Conservation (phyloP, 2,888 invertebrate genomes). For the Polyploca ridens region DNA sequence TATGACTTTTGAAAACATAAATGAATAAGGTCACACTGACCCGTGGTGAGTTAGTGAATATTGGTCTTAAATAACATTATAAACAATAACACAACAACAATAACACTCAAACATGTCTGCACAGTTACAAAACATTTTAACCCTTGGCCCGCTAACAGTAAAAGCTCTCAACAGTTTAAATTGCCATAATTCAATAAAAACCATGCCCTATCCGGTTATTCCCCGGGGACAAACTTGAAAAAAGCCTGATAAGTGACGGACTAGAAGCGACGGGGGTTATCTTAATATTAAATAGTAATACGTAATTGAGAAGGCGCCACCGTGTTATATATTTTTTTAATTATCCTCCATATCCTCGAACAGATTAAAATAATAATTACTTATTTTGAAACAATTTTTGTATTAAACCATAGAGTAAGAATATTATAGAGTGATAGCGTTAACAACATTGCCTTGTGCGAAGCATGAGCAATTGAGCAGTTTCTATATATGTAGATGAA, state of each 20-base stretch:
- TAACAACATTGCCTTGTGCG: no score
- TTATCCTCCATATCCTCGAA: no score
- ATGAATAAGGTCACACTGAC: no score
- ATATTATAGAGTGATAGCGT: no score
- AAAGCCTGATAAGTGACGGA: constrained; percentile 37
- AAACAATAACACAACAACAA: neutral
- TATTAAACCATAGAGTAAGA: no score
- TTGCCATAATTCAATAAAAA: constrained; percentile 13
- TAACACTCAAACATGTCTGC: neutral
- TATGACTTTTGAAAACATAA: no score
- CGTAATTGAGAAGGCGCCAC: constrained; percentile 46
- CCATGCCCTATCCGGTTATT: neutral
- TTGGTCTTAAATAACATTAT: neutral
- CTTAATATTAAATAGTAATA: constrained; percentile 45
- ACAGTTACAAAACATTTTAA: constrained; percentile 2
- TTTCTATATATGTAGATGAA: no score
- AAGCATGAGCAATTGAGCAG: no score
- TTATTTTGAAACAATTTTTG: no score
- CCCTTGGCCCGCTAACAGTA: neutral
- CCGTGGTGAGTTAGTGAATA: no score
- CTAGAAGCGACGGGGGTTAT: constrained; percentile 35
- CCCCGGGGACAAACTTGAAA: neutral
- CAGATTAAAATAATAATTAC: no score
- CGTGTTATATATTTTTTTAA: constrained; percentile 16
- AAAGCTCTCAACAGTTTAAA: constrained; percentile 10